phyloP scores from a whole-genome alignment of 2,888 invertebrate genomes.

The Pycnomerus fuliginosus region DNA sequence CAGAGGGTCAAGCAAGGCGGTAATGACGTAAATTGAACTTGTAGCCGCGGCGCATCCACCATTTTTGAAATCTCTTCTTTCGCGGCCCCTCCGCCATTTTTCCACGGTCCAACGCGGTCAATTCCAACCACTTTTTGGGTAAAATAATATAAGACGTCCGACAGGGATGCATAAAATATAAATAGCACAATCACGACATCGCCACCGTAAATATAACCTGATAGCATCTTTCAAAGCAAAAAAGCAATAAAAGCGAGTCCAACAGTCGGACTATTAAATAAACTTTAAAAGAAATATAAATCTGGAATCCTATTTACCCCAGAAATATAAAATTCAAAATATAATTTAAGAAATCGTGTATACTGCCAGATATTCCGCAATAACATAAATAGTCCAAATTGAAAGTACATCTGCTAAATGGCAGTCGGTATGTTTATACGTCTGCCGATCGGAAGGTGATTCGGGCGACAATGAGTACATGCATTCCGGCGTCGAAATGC shows the following conservation, averaged over 20 bases:
- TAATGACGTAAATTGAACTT: neutral
- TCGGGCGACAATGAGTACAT: too few species aligned
- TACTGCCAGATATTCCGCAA: constrained; percentile 13
- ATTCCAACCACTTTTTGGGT: constrained; percentile 6
- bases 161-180: neutral
- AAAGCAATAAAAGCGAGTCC: constrained; percentile 7
- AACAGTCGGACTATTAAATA: constrained; percentile 7
- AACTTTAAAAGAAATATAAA: constrained; percentile 8
- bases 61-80: neutral
- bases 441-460: constrained; percentile 32
- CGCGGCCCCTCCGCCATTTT: neutral
- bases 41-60: neutral
- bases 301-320: constrained; percentile 9
- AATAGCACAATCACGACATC: constrained; percentile 1
- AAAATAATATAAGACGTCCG: neutral
- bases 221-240: constrained; percentile 15
- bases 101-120: neutral
- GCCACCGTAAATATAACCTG: constrained; percentile 7
- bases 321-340: constrained; percentile 11
- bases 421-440: constrained; percentile 18
- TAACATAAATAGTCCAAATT: constrained; percentile 14
- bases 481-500: too few species aligned
- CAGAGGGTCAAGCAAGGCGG: too few species aligned
- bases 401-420: constrained; percentile 10
- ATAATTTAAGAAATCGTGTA: constrained; percentile 13